Percentiles rank a stretch among this genome's conserved stretches.
Evolutionary conservation across 2,888 invertebrate genomes (phyloP).

Genomic region (Lasioglossum pauxillum): DNA sequence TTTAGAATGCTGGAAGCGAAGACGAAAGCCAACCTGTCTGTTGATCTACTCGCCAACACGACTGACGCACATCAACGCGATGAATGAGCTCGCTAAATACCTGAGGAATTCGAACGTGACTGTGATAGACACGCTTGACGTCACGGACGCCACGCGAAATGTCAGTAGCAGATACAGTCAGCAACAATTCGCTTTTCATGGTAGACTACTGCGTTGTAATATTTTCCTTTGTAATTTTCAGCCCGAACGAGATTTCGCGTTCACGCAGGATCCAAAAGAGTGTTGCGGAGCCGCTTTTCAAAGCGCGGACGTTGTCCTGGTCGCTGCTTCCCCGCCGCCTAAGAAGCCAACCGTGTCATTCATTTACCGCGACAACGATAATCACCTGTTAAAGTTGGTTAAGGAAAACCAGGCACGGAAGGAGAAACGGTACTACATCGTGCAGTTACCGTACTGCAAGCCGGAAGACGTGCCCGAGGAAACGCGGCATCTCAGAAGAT

Average conservation of each 20-base stretch:
- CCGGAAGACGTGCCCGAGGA: slow-evolving; percentile 79
- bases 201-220: not conserved
- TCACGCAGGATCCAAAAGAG: slow-evolving; percentile 76
- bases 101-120: slow-evolving; percentile 79
- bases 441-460: slow-evolving; percentile 81
- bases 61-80: slow-evolving; percentile 77
- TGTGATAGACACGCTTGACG: slow-evolving; percentile 80
- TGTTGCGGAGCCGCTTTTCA: slow-evolving; percentile 81
- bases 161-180: slow-evolving; percentile 60
- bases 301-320: slow-evolving; percentile 77
- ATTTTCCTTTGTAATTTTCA: not conserved
- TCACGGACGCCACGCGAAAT: slow-evolving; percentile 76
- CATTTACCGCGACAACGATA: slow-evolving; percentile 78
- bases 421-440: slow-evolving; percentile 77
- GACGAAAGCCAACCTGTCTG: slow-evolving; percentile 78
- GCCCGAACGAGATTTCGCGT: not conserved
- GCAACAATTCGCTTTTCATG: not conserved
- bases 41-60: slow-evolving; percentile 81
- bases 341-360: slow-evolving; percentile 52
- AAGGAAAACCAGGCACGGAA: slow-evolving; percentile 76
- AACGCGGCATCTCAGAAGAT: slow-evolving; percentile 76
- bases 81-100: slow-evolving; percentile 79
- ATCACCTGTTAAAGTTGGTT: slow-evolving; percentile 75
- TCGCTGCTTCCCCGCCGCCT: slow-evolving; percentile 79
- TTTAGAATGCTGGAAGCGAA: slow-evolving; percentile 67